Percentiles rank a stretch among this genome's conserved stretches.
Evolutionary conservation across 2,888 invertebrate species (phyloP).

Genomic region (Gymnosoma rotundatum): DNA sequence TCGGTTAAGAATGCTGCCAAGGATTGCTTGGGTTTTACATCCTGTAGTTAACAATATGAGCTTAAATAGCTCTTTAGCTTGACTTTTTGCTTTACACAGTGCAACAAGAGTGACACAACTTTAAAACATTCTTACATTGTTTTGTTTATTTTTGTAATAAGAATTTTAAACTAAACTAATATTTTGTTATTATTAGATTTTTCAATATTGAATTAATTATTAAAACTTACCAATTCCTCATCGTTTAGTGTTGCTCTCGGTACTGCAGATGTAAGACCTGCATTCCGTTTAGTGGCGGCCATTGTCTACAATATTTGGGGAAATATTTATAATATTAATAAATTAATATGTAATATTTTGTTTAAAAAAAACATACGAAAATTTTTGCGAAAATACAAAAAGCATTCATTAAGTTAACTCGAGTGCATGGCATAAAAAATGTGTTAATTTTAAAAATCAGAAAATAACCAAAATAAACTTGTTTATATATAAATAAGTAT

Average conservation of each 20-base stretch:
- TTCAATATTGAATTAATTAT: too few relatives aligned
- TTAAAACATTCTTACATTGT: too few relatives aligned
- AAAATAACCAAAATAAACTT: neutral
- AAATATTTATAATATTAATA: neutral
- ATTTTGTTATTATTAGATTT: too few relatives aligned
- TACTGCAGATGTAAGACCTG: conserved; percentile 97
- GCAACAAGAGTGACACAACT: neutral
- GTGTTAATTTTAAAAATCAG: neutral
- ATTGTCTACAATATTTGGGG: conserved; percentile 89
- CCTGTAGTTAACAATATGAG: too few relatives aligned
- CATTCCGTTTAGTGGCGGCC: conserved; percentile 99
- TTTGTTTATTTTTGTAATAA: too few relatives aligned
- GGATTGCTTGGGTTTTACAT: too few relatives aligned
- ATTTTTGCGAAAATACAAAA: neutral
- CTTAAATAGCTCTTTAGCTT: too few relatives aligned
- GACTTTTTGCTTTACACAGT: neutral
- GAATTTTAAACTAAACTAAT: too few relatives aligned
- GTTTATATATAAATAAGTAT: too few relatives aligned
- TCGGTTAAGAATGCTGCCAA: too few relatives aligned
- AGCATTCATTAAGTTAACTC: neutral
- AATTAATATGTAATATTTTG: neutral
- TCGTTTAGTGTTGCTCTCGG: conserved; percentile 98
- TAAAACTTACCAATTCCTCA: conserved; percentile 96
- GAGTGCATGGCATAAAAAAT: neutral
- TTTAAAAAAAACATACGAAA: neutral